These are phyloP conservation scores for Microplitis deprimator DNA, from an alignment of 2,888 invertebrate genomes.

Conservation along the genomic window DNA sequence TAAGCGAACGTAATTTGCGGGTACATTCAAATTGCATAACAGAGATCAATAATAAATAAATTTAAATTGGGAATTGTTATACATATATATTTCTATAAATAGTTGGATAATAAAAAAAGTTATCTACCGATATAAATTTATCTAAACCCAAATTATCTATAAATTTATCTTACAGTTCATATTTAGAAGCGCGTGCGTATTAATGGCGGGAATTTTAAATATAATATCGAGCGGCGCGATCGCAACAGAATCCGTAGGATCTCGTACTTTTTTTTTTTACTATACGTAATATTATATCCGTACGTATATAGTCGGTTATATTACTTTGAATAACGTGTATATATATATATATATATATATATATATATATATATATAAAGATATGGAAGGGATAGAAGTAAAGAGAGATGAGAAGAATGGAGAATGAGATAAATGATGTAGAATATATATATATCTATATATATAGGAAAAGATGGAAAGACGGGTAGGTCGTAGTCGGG, in stretches of 20 bases:
- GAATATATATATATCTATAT: not conserved
- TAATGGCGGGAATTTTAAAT: not conserved
- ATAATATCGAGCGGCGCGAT: not conserved
- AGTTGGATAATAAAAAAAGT: too few species aligned
- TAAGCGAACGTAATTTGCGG: constrained; percentile 20
- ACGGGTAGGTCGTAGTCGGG: constrained; percentile 53
- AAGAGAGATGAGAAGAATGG: not conserved
- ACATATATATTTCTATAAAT: too few species aligned
- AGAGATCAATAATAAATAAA: too few species aligned
- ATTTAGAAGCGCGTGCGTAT: not conserved
- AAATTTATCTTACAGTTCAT: too few species aligned
- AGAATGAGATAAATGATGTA: constrained; percentile 6
- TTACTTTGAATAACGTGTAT: constrained; percentile 7
- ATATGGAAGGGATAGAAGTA: constrained; percentile 22
- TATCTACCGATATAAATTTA: too few species aligned
- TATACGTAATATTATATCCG: not conserved
- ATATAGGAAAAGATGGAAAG: constrained; percentile 36
- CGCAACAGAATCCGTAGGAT: not conserved
- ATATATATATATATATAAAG: constrained; percentile 19
- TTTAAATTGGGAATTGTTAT: too few species aligned
- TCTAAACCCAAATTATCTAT: too few species aligned
- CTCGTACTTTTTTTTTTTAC: not conserved
- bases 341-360: constrained; percentile 12
- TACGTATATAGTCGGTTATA: not conserved
- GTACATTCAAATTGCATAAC: too few species aligned